phyloP scores from a whole-genome alignment of 2,113 vertebrate genomes.

The Zapornia atra region DNA sequence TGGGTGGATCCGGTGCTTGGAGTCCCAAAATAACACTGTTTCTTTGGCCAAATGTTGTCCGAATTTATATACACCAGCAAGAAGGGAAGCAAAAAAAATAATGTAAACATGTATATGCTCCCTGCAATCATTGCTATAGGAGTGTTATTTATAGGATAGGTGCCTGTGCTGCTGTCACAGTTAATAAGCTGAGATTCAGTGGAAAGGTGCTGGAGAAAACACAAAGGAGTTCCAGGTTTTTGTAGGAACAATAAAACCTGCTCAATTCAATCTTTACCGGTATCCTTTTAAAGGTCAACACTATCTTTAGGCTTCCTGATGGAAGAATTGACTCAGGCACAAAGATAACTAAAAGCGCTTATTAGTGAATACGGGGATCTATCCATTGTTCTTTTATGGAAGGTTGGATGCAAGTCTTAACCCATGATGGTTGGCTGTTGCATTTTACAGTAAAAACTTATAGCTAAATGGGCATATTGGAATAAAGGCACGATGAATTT shows the following conservation, averaged over 20 bases:
- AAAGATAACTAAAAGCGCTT: not conserved
- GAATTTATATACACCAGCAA: not conserved
- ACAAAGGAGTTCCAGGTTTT: not conserved
- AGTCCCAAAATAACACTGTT: not conserved
- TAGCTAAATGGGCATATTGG: not conserved
- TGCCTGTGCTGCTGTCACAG: not conserved
- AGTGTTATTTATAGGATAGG: not conserved
- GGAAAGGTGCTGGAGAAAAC: not conserved
- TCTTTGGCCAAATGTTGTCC: not conserved
- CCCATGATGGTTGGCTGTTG: not conserved
- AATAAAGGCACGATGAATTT: not conserved
- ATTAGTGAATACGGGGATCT: not conserved
- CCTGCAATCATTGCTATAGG: not conserved
- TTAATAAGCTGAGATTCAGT: not conserved
- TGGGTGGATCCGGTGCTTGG: not conserved
- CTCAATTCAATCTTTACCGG: not conserved
- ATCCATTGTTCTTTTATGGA: not conserved
- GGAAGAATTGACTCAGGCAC: not conserved
- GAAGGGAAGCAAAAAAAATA: not conserved
- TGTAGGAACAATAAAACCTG: not conserved
- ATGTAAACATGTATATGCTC: not conserved
- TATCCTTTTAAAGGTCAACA: not conserved
- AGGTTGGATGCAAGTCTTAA: not conserved
- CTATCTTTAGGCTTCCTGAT: not conserved
- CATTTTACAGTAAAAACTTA: not conserved